Evolutionary conservation across 2,888 invertebrate genomes (phyloP), one percentile per base, ranked within the genome.

Genomic region (Eustalomyia histrio): DNA sequence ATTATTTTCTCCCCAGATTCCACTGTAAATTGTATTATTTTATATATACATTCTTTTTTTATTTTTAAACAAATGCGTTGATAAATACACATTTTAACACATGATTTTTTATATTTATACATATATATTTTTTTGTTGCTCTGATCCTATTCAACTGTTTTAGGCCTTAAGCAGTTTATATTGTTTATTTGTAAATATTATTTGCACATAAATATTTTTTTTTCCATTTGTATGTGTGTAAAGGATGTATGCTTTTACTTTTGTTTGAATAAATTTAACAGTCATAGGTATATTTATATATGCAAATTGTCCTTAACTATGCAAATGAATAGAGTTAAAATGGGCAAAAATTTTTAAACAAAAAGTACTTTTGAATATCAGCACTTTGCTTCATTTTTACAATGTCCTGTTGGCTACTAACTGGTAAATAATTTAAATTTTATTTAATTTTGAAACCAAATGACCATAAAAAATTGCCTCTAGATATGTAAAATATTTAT

Each of bases 301-400:
- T 80, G 79, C 75, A 80, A 80, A 80, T 75, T 75, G 61, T 71
- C 63, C 67, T 76, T 80, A 80, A 80, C 71, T 68, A 76, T 80
- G 75, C 67, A 80, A 80, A 72, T 72, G 72, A 80, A 76, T 72
- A 57, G 53, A 76, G 61, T 68, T 68, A 57, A 72, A 80, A 80
- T 43, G 24, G 52, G 61, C 29, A 10, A 52, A 67, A 63, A 68
- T 61, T 61, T 39, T n/a, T 63, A 39, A 3, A 4, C 14, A 39
- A 39, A 39, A 39, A 39, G 14, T 14, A 12, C 12, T 39, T 39
- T 39, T 39, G 24, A 24, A 55, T 21, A 7, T 24, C 29, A 24
- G 7, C 55, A n/a, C n/a, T n/a, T n/a, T n/a, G n/a, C n/a, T n/a
- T n/a, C n/a, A n/a, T n/a, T n/a, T n/a, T n/a, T n/a, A n/a, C n/a